These are phyloP conservation scores for Anolis apletophallus DNA, from an alignment of 2,797 vertebrate genomes.

Conservation along the genomic window DNA sequence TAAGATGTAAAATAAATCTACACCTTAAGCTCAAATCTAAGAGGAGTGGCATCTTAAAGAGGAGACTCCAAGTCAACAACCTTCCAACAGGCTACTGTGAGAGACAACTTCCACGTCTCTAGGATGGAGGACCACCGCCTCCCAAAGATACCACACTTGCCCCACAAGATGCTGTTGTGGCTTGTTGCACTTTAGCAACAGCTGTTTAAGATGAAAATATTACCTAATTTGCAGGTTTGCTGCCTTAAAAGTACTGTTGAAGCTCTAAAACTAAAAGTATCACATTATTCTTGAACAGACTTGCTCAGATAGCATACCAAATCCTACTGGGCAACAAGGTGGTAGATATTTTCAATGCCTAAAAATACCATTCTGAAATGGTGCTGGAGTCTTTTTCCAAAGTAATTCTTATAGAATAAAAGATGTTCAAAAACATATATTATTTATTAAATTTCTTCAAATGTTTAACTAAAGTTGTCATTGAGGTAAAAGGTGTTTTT, in stretches of 20 bases:
- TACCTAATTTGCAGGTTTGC: conserved; percentile 67
- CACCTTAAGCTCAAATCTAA: too few species aligned
- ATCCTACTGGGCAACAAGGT: conserved; percentile 63
- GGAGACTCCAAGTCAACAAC: too few species aligned
- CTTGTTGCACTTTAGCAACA: conserved; percentile 38
- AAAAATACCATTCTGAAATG: conserved; percentile 53
- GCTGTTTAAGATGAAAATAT: conserved; percentile 55
- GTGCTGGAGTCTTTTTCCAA: conserved; percentile 49
- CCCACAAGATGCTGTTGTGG: background rate
- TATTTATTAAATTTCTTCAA: conserved; percentile 70
- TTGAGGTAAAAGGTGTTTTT: conserved; percentile 58
- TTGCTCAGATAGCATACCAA: conserved; percentile 69
- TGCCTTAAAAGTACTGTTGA: conserved; percentile 61
- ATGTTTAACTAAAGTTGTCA: conserved; percentile 57
- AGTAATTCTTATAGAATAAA: conserved; percentile 65
- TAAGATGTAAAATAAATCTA: too few species aligned
- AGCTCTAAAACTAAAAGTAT: conserved; percentile 54
- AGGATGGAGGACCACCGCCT: too few species aligned
- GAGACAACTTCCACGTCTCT: too few species aligned
- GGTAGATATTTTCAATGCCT: conserved; percentile 73
- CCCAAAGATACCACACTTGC: too few species aligned
- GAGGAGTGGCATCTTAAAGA: too few species aligned
- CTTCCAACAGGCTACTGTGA: too few species aligned
- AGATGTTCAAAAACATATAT: conserved; percentile 45
- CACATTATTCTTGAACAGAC: conserved; percentile 42